These are phyloP conservation scores for Stegastes partitus DNA, from an alignment of 2,113 vertebrate genomes.

Conservation along the genomic window DNA sequence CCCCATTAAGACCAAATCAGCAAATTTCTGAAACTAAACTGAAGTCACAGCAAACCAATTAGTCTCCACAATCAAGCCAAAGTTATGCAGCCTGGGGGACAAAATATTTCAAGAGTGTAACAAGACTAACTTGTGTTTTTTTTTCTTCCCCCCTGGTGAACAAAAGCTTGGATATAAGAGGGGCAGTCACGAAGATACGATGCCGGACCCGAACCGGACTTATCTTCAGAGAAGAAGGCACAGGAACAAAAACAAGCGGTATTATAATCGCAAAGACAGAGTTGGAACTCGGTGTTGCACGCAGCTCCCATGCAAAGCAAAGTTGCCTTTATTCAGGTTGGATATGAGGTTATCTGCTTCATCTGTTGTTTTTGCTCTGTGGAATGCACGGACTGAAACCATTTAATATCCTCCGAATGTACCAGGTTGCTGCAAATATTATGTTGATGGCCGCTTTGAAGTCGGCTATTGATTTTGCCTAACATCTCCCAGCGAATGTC, in stretches of 20 bases:
- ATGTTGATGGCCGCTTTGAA: constrained; percentile 67
- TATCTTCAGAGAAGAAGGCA: constrained; percentile 14
- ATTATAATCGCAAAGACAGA: constrained; percentile 2
- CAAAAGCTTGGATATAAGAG: not conserved
- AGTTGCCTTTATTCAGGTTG: constrained; percentile 71
- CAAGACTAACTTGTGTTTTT: not conserved
- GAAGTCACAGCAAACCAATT: constrained; percentile 8
- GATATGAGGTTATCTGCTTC: constrained; percentile 67
- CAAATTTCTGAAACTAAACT: not conserved
- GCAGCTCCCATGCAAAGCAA: constrained; percentile 61
- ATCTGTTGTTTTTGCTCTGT: constrained; percentile 63
- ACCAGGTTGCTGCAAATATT: constrained; percentile 52
- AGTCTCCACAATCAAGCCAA: not conserved
- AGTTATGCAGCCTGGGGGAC: not conserved
- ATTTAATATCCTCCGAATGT: constrained; percentile 68
- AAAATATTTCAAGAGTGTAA: not conserved
- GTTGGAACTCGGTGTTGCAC: not conserved
- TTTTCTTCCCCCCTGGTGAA: not conserved
- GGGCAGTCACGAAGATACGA: not conserved
- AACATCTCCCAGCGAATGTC: constrained; percentile 64
- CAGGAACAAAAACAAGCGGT: constrained; percentile 43
- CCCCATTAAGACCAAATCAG: not conserved
- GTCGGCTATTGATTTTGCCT: constrained; percentile 65
- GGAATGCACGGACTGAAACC: constrained; percentile 66
- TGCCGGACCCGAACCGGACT: constrained; percentile 3